Percentiles rank a stretch among this genome's conserved stretches.
phyloP scores from a whole-genome alignment of 1,140 invertebrate species.

The Lerema accius region DNA sequence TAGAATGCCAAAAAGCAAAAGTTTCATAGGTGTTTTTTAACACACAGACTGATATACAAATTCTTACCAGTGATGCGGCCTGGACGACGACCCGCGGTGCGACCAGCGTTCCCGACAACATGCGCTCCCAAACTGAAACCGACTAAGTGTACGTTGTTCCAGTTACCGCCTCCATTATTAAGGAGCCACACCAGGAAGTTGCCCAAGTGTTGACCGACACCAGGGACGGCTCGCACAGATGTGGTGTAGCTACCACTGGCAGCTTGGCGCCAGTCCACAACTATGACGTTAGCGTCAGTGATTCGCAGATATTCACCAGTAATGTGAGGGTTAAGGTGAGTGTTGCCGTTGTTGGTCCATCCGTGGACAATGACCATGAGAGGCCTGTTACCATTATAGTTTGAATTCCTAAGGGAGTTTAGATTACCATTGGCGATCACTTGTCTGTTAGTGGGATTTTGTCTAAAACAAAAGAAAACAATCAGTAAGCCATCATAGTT shows the following conservation, averaged over 20 bases:
- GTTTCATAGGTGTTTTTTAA: too few relatives aligned
- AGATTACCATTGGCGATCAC: slow-evolving; percentile 1
- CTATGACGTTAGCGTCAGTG: slow-evolving; percentile 81
- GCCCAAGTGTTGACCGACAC: slow-evolving; percentile 80
- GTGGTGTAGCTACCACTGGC: slow-evolving; percentile 72
- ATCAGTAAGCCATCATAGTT: too few relatives aligned
- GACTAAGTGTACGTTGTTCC: slow-evolving; percentile 56
- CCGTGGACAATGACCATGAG: slow-evolving; percentile 29
- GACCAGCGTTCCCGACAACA: slow-evolving; percentile 61
- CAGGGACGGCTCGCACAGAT: slow-evolving; percentile 79
- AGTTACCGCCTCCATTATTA: slow-evolving; percentile 50
- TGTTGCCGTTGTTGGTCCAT: slow-evolving; percentile 56
- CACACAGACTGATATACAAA: too few relatives aligned
- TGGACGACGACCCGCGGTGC: slow-evolving; percentile 42
- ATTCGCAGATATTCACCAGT: slow-evolving; percentile 65
- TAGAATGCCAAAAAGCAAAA: too few relatives aligned
- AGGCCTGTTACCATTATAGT: not conserved
- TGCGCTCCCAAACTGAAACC: slow-evolving; percentile 61
- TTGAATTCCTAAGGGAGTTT: slow-evolving; percentile 10
- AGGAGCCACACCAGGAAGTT: slow-evolving; percentile 82
- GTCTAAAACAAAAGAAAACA: slow-evolving; percentile 39
- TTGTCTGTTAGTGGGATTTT: slow-evolving; percentile 13
- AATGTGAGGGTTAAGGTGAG: slow-evolving; percentile 42
- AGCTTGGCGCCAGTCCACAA: slow-evolving; percentile 80
- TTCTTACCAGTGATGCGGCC: slow-evolving; percentile 57